Evolutionary conservation across 1,140 invertebrate genomes (phyloP).

Genomic region (Papilio dardanus): DNA sequence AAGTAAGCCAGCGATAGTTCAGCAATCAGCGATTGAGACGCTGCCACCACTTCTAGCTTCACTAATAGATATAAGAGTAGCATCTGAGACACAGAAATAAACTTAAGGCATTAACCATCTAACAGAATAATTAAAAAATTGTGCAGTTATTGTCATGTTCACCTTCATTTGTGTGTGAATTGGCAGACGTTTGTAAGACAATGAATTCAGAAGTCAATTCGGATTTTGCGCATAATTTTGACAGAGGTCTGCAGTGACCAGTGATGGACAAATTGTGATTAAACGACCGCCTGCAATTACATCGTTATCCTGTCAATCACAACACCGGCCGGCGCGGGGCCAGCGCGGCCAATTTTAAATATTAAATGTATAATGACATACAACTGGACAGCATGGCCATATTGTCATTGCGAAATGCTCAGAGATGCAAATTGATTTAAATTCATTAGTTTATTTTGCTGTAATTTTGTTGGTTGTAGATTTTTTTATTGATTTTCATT

Average conservation of each 20-base stretch:
- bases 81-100: background rate
- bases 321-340: background rate
- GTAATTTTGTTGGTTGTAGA: background rate
- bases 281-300: conserved; percentile 22
- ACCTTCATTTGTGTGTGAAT: background rate
- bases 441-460: background rate
- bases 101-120: background rate
- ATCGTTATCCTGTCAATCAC: conserved; percentile 33
- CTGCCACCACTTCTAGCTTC: conserved; percentile 18
- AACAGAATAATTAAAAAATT: background rate
- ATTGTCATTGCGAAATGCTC: background rate
- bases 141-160: background rate
- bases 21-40: conserved; percentile 26
- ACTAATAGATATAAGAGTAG: background rate
- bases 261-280: conserved; percentile 20
- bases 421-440: background rate
- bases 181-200: background rate
- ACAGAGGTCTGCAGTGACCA: background rate
- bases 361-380: conserved; percentile 20
- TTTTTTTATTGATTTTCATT: background rate
- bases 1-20: conserved; percentile 47
- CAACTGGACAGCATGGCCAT: background rate
- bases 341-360: background rate
- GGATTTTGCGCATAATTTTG: conserved; percentile 28
- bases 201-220: conserved; percentile 17